phyloP scores from a whole-genome alignment of 2,797 vertebrate genomes.

The Eupleurogrammus muticus region DNA sequence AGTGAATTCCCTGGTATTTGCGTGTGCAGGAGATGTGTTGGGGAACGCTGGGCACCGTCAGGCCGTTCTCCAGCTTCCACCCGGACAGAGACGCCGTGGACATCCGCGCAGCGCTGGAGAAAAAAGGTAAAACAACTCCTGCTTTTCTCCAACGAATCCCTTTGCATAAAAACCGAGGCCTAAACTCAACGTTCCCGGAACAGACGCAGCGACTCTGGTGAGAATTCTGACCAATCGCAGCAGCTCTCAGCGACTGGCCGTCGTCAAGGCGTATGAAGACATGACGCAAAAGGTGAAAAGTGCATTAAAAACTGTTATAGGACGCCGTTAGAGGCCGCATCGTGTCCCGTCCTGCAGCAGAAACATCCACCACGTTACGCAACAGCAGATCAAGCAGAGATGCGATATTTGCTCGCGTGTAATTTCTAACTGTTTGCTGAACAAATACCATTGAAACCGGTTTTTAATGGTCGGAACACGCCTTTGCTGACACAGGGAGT shows the following conservation, averaged over 20 bases:
- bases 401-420: constrained; percentile 29
- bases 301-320: background rate
- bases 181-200: background rate
- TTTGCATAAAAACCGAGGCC: background rate
- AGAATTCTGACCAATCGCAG: constrained; percentile 78
- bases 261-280: constrained; percentile 62
- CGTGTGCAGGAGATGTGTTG: constrained; percentile 73
- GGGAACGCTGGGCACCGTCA: constrained; percentile 80
- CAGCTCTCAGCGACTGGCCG: constrained; percentile 76
- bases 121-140: constrained; percentile 69
- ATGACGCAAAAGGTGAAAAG: constrained; percentile 65
- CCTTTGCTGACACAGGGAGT: constrained; percentile 61
- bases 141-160: background rate
- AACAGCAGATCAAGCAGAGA: background rate
- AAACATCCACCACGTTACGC: background rate
- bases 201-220: constrained; percentile 73
- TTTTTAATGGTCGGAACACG: constrained; percentile 39
- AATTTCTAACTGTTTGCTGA: constrained; percentile 55
- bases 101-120: constrained; percentile 69
- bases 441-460: constrained; percentile 43
- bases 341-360: too few species aligned
- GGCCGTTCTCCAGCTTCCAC: constrained; percentile 75
- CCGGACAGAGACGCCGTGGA: constrained; percentile 61
- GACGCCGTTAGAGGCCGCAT: background rate
- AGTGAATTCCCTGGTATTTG: background rate